These are phyloP conservation scores for Onthophagus sagittarius DNA, from an alignment of 2,888 invertebrate genomes.

Conservation along the genomic window DNA sequence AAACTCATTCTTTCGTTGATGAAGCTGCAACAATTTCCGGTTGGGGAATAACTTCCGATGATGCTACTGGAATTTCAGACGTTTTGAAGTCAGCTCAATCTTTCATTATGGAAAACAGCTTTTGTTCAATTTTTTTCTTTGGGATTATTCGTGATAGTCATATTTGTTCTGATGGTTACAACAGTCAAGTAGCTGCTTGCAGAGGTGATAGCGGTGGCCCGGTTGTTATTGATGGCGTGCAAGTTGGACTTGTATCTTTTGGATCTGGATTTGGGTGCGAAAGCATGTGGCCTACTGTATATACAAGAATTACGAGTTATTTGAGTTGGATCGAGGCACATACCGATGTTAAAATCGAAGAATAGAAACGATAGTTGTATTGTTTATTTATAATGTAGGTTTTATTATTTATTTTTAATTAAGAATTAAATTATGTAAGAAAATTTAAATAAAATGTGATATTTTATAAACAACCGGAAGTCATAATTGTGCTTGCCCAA, in stretches of 20 bases:
- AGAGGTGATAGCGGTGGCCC: slow-evolving; percentile 50
- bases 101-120: slow-evolving; percentile 2
- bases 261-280: slow-evolving; percentile 44
- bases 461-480: too few relatives aligned
- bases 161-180: slow-evolving; percentile 49
- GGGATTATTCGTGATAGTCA: slow-evolving; percentile 46
- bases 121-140: slow-evolving; percentile 48
- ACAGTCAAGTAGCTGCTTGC: slow-evolving; percentile 49
- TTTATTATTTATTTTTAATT: neutral
- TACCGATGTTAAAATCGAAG: slow-evolving; percentile 21
- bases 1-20: slow-evolving; percentile 41
- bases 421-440: neutral
- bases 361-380: too few relatives aligned
- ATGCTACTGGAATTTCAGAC: slow-evolving; percentile 2
- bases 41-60: slow-evolving; percentile 48
- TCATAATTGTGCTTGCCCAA: too few relatives aligned
- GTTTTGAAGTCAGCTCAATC: neutral
- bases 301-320: slow-evolving; percentile 43
- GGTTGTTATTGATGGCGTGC: slow-evolving; percentile 19
- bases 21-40: slow-evolving; percentile 48
- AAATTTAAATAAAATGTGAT: too few relatives aligned
- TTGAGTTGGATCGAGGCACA: slow-evolving; percentile 39
- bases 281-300: slow-evolving; percentile 45
- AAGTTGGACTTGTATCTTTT: slow-evolving; percentile 40
- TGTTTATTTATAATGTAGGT: too few relatives aligned